Base-by-base conservation (phyloP, 1,140 invertebrate genomes). In the Hycleus phaleratus region DNA sequence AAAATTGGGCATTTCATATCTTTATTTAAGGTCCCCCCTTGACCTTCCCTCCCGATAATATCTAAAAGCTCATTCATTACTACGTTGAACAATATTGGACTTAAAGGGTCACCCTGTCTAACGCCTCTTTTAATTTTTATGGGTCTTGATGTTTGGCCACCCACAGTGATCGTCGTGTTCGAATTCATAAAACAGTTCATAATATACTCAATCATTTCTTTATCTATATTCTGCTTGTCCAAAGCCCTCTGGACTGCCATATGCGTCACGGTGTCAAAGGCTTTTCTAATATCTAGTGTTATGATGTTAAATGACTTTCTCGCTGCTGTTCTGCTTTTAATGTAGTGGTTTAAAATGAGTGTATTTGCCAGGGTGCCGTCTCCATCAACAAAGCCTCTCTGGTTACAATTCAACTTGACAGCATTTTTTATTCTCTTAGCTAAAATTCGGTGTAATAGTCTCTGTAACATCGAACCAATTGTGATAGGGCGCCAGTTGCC, bases 91-190 rank as follows among this genome's bases (percentile, higher is more conserved):
- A 79, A 61, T 1, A 76, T 32, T 0, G 75, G 74, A 1, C 71
- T 73, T 3, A 79, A 61, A 0, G 76, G 74, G 46, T 79, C 77
- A 0, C 78, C 77, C 51, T 79, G 78, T 44, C 75, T 71, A 2
- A 79, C 77, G 0, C 76, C 78, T 26, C 63, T 56, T 1, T 63
- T 62, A 10, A 68, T 56, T 9, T 39, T 49, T 6, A 68, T 62
- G 58, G 60, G 59, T 5, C 26, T 38, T 45, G 62, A 64, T n/a
- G 40, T 39, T 1, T 56, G 25, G 0, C 50, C 56, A 32, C 58
- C 55, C 1, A 68, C 63, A 18, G 47, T 48, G 24, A 51, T 59
- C 4, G 0, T 58, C 4, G 67, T 71, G 2, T 50, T 56, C 0
- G 66, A 58, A 44, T 60, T 52, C 0, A 44, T 25, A 45, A 69